These are phyloP conservation scores for Turdus rufiventris DNA, from an alignment of 2,113 vertebrate genomes.

Conservation along the genomic window DNA sequence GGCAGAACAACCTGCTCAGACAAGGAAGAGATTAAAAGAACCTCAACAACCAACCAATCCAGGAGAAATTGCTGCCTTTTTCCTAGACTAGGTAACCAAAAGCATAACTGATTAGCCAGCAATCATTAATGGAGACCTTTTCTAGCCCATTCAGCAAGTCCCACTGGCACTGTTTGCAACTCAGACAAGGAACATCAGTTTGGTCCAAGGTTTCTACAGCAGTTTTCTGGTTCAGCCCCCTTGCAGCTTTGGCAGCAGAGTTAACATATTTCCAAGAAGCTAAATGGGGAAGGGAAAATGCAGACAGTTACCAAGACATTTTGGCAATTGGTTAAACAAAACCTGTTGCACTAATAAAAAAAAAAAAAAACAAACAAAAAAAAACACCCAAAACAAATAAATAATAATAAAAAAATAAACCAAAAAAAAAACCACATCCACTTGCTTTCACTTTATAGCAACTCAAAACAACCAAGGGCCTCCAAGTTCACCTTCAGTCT, in stretches of 20 bases:
- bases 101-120: neutral
- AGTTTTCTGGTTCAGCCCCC: neutral
- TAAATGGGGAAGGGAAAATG: neutral
- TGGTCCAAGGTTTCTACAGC: neutral
- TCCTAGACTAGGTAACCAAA: neutral
- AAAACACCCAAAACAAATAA: too few relatives aligned
- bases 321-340: neutral
- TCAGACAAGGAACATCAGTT: neutral
- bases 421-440: too few relatives aligned
- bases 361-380: neutral
- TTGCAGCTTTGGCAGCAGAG: neutral
- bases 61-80: neutral
- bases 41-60: neutral
- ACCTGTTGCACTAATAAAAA: neutral
- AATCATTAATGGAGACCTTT: neutral
- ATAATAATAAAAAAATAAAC: too few relatives aligned
- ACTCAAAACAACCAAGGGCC: neutral
- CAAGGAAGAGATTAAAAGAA: neutral
- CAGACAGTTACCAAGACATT: neutral
- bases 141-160: neutral
- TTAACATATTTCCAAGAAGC: neutral
- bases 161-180: rapidly evolving
- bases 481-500: neutral
- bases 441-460: neutral
- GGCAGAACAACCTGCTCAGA: neutral